Conservation (phyloP, 2,113 vertebrate species). For the Dicrurus megarhynchus region DNA sequence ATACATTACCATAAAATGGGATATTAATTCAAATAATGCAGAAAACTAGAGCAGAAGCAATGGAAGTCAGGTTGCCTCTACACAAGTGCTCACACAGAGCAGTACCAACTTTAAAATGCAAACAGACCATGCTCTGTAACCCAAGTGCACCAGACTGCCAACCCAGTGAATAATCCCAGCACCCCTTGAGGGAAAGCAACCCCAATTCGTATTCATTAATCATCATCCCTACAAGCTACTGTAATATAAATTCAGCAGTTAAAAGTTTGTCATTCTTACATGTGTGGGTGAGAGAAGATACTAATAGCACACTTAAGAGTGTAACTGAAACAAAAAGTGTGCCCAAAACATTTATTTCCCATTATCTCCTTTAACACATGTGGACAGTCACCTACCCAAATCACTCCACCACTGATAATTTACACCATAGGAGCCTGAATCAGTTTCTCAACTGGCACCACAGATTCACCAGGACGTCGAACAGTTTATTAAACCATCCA, state of each 20-base stretch:
- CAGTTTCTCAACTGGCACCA: neutral
- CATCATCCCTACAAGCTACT: neutral
- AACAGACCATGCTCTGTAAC: neutral
- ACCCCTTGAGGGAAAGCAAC: neutral
- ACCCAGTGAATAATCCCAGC: fast-evolving
- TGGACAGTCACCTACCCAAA: constrained; percentile 15
- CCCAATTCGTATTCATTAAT: neutral
- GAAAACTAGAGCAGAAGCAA: neutral
- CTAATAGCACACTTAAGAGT: neutral
- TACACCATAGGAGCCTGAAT: neutral
- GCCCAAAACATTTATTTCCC: neutral
- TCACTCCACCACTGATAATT: constrained; percentile 14
- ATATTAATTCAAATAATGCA: neutral
- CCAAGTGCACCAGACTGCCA: neutral
- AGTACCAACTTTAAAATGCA: neutral
- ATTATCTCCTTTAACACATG: neutral
- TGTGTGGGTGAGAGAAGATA: neutral
- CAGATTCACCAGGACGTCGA: neutral
- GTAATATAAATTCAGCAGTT: neutral
- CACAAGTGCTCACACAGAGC: neutral
- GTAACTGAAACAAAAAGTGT: neutral
- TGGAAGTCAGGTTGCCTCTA: neutral
- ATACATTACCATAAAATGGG: neutral
- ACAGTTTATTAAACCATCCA: neutral
- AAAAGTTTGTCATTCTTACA: neutral